Percentiles rank a stretch among this genome's conserved stretches.
Conservation (phyloP, 2,113 vertebrate genomes). For the Cololabis saira region DNA sequence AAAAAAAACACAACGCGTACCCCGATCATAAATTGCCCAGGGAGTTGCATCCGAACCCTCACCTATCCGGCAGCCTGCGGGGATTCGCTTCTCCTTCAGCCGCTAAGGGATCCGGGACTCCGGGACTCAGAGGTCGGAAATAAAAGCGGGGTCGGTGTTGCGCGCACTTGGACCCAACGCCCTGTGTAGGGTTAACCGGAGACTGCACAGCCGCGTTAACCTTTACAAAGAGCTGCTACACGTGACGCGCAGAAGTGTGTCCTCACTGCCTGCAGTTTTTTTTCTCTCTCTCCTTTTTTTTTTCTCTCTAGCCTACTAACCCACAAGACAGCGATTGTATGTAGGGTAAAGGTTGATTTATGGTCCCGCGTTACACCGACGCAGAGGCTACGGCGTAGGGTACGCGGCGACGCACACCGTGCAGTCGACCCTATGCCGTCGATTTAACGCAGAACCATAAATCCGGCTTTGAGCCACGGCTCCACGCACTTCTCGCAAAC, state of each 20-base stretch:
- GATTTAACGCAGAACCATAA: too few species aligned
- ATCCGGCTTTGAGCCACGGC: too few species aligned
- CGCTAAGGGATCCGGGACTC: neutral
- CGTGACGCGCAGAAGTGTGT: constrained; percentile 80
- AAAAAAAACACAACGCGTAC: neutral
- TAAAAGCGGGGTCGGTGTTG: constrained; percentile 14
- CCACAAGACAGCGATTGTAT: constrained; percentile 31
- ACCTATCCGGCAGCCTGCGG: constrained; percentile 37
- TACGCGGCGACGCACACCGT: too few species aligned
- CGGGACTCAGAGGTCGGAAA: constrained; percentile 6
- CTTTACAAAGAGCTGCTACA: constrained; percentile 79
- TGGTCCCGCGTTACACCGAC: too few species aligned
- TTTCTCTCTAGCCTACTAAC: constrained; percentile 63
- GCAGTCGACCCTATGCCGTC: too few species aligned
- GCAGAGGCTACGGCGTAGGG: too few species aligned
- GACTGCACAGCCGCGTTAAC: constrained; percentile 76
- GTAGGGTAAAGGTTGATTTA: too few species aligned
- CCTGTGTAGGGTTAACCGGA: constrained; percentile 67
- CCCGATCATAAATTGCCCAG: neutral
- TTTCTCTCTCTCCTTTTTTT: constrained; percentile 30
- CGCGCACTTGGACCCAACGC: neutral
- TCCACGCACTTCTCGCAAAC: neutral
- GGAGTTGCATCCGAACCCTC: constrained; percentile 42
- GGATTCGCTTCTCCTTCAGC: constrained; percentile 51
- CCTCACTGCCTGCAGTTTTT: constrained; percentile 53